Percentiles rank a stretch among this genome's conserved stretches.
These are phyloP conservation scores for Microctonus brassicae DNA, from an alignment of 2,888 invertebrate species.

Conservation along the genomic window DNA sequence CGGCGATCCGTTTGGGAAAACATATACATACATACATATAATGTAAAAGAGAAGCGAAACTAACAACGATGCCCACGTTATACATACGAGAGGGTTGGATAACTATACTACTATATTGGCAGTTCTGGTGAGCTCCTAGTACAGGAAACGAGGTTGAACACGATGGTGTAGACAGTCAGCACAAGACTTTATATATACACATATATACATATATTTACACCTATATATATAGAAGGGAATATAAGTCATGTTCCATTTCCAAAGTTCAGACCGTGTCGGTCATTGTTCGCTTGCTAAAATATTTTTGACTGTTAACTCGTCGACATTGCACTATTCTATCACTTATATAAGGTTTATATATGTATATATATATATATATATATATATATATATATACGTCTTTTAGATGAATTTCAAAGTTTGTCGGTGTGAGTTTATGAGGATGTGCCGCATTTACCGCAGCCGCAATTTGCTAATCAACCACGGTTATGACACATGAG, in stretches of 20 bases:
- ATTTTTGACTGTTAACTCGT: not conserved
- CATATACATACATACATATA: not conserved
- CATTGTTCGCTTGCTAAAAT: not conserved
- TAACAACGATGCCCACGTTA: not conserved
- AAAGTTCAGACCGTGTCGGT: constrained; percentile 2
- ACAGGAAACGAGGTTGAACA: not conserved
- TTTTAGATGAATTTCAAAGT: constrained; percentile 17
- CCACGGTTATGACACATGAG: constrained; percentile 16
- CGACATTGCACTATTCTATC: not conserved
- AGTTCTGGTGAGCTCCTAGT: not conserved
- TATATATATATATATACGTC: not conserved
- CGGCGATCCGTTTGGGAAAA: constrained; percentile 24
- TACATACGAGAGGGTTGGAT: not conserved
- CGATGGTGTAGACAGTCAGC: not conserved
- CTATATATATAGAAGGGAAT: too few relatives aligned
- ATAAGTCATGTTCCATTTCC: not conserved
- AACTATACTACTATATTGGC: not conserved
- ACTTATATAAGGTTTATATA: too few relatives aligned
- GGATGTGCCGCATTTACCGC: constrained; percentile 18
- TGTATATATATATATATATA: too few relatives aligned
- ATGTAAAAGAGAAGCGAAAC: not conserved
- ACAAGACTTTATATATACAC: not conserved
- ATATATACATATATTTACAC: not conserved
- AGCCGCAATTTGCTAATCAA: constrained; percentile 35
- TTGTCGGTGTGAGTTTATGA: not conserved